Evolutionary conservation across 2,113 vertebrate genomes (phyloP).

Genomic region (Isichthys henryi): DNA sequence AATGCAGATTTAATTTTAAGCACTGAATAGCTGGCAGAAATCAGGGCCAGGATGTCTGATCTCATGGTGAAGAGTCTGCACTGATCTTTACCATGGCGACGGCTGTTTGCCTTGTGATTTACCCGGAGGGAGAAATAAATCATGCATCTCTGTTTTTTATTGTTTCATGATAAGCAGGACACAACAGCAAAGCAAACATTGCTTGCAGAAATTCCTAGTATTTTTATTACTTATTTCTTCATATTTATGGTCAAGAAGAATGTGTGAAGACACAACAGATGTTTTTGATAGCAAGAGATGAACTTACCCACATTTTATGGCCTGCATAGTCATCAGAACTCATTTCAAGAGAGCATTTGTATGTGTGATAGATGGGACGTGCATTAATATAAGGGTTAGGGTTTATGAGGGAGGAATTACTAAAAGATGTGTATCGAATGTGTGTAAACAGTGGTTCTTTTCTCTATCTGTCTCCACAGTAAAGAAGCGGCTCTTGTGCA

Average conservation of each 20-base stretch:
- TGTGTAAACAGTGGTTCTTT: background rate
- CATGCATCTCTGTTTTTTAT: background rate
- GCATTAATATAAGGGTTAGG: background rate
- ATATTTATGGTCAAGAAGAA: background rate
- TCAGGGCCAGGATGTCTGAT: background rate
- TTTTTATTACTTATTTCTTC: background rate
- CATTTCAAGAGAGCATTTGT: background rate
- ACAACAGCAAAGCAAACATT: background rate
- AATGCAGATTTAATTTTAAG: background rate
- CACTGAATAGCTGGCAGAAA: background rate
- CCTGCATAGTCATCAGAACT: background rate
- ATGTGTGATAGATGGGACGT: background rate
- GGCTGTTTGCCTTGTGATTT: background rate
- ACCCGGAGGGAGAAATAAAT: background rate
- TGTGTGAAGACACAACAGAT: background rate
- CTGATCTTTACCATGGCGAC: background rate
- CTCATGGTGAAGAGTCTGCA: background rate
- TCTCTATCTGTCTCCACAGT: slow-evolving; percentile 45
- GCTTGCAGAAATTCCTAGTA: background rate
- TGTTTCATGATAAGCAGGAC: background rate
- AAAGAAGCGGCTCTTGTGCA: slow-evolving; percentile 62
- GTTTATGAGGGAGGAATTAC: background rate
- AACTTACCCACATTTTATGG: background rate
- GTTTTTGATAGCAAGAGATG: background rate
- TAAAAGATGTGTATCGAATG: background rate